Conservation (phyloP, 2,888 invertebrate species). For the Thera britannica region DNA sequence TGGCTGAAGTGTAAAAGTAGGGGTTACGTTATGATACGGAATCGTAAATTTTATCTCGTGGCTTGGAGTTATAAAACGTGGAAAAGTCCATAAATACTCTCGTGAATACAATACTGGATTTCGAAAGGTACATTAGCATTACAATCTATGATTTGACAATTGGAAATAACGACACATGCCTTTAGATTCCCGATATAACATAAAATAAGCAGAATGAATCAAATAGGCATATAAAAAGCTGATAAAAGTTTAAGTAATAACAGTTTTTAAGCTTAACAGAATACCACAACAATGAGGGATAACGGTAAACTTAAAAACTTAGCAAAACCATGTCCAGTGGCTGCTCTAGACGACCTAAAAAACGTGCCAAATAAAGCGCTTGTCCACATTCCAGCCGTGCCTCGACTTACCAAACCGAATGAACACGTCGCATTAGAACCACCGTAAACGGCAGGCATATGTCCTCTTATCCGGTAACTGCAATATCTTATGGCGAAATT, state of each 20-base stretch:
- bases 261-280: not conserved
- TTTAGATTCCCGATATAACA: not conserved
- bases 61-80: conserved; percentile 30
- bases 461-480: conserved; percentile 57
- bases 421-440: conserved; percentile 52
- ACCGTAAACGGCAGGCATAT: conserved; percentile 69
- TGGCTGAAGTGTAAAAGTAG: conserved; percentile 14
- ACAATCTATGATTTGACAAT: conserved; percentile 23
- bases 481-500: conserved; percentile 55
- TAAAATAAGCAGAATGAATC: not conserved
- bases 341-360: conserved; percentile 40
- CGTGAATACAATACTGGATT: conserved; percentile 28
- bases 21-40: conserved; percentile 25
- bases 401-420: conserved; percentile 58
- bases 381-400: conserved; percentile 58
- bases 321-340: conserved; percentile 25
- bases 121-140: conserved; percentile 29
- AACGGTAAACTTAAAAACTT: conserved; percentile 26
- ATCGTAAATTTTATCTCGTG: conserved; percentile 34
- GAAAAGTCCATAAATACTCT: conserved; percentile 29
- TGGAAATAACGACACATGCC: conserved; percentile 15
- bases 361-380: conserved; percentile 56
- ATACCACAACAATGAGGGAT: conserved; percentile 18
- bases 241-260: not conserved
- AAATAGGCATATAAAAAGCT: not conserved